Evolutionary conservation across 1,140 invertebrate species (phyloP), one percentile per base, ranked within the genome.

Genomic region (Chlorops oryzae): DNA sequence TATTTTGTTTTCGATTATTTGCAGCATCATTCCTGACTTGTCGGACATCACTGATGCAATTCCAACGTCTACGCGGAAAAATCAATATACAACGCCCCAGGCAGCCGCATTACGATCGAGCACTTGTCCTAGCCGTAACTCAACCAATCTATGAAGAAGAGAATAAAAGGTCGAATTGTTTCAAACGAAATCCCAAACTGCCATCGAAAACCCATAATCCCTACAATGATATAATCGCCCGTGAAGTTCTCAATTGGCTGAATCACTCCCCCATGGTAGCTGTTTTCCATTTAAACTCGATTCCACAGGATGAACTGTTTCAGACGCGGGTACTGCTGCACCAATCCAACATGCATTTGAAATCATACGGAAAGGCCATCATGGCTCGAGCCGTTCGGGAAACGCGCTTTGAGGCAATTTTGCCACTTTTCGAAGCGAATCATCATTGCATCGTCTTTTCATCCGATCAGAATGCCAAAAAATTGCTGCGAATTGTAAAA

Each of bases 11-110:
- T n/a, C n/a, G n/a, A n/a, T n/a, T n/a, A n/a, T n/a, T n/a, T n/a
- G n/a, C n/a, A n/a, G n/a, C n/a, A n/a, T n/a, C n/a, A n/a, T n/a
- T n/a, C n/a, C n/a, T n/a, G n/a, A n/a, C n/a, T n/a, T n/a, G 63
- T 9, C 66, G 72, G 28, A 52, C 65, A 3, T 70, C 77, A 3
- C 63, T 78, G 7, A 51, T 76, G 10, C 77, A 83, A 52, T 76
- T 79, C 13, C 80, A 81, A 61, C 75, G 86, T 55, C 86, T 79
- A 61, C 74, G 81, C 18, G 78, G 79, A 1, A 87, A 85, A 72
- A 84, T 88, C 24, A 87, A 88, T 62, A 80, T 88, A 39, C 81
- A 85, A 63, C 82, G 76, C 52, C 87, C 86, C 1, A 77, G 77
- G 65, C 71, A 76, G 44, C 81, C 81, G 17, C 81, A 85, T 65